Evolutionary conservation across 2,888 invertebrate genomes (phyloP).

Genomic region (Endomychus coccineus): DNA sequence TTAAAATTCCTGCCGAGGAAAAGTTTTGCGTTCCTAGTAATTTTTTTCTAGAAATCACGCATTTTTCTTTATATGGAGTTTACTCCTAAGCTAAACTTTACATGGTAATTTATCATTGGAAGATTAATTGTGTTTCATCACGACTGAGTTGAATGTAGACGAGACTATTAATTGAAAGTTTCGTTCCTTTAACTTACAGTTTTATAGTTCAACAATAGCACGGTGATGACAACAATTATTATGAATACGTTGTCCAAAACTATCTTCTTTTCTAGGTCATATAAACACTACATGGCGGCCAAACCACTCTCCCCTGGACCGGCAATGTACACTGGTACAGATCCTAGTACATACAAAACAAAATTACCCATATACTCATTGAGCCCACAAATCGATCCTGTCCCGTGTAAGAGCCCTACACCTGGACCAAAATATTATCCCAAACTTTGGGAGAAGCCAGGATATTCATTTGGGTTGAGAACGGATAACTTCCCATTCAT

Average conservation of each 20-base stretch:
- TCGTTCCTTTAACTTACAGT: too few species aligned
- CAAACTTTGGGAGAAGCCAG: conserved; percentile 27
- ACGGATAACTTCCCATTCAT: conserved; percentile 53
- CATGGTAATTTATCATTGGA: too few species aligned
- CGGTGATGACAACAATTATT: too few species aligned
- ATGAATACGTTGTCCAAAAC: neutral
- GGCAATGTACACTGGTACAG: conserved; percentile 38
- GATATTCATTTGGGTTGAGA: conserved; percentile 56
- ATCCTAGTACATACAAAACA: conserved; percentile 31
- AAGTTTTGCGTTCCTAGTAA: too few species aligned
- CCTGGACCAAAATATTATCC: conserved; percentile 36
- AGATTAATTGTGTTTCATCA: too few species aligned
- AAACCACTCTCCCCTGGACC: conserved; percentile 41
- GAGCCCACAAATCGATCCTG: conserved; percentile 24
- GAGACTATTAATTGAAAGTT: too few species aligned
- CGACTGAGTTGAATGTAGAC: too few species aligned
- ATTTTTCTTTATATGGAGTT: too few species aligned
- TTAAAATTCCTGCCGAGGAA: too few species aligned
- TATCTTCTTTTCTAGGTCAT: conserved; percentile 7
- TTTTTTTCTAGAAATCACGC: too few species aligned
- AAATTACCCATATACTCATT: conserved; percentile 37
- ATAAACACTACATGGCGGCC: conserved; percentile 7
- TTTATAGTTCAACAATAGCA: too few species aligned
- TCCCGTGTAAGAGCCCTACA: conserved; percentile 18
- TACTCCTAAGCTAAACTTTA: too few species aligned